Evolutionary conservation across 2,888 invertebrate genomes (phyloP).

Genomic region (Acleris emargana): DNA sequence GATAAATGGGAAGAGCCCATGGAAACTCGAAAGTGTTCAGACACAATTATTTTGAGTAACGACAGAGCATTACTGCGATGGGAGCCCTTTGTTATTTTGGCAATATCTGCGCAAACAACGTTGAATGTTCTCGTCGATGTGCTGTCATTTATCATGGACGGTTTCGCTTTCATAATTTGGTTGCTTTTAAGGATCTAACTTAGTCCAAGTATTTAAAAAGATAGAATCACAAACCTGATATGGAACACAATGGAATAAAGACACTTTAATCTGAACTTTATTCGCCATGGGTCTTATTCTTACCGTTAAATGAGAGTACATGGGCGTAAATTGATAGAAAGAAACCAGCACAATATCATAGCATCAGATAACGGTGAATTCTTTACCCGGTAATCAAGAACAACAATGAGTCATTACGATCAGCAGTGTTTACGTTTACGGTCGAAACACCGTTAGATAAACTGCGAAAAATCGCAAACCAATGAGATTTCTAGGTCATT

Average conservation of each 20-base stretch:
- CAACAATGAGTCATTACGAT: slow-evolving; percentile 33
- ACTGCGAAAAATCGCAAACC: slow-evolving; percentile 30
- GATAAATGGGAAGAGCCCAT: slow-evolving; percentile 2
- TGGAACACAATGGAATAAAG: too few relatives aligned
- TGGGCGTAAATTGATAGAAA: slow-evolving; percentile 5
- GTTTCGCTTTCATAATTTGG: not conserved
- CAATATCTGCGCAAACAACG: slow-evolving; percentile 20
- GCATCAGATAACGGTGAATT: slow-evolving; percentile 37
- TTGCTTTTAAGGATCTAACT: not conserved
- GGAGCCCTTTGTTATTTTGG: slow-evolving; percentile 15
- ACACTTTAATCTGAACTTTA: too few relatives aligned
- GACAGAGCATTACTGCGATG: slow-evolving; percentile 15
- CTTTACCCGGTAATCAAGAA: slow-evolving; percentile 14
- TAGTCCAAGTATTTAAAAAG: not conserved
- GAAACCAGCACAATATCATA: slow-evolving; percentile 26
- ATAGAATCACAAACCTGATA: too few relatives aligned
- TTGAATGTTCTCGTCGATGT: slow-evolving; percentile 13
- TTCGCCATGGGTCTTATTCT: not conserved
- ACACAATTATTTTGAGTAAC: slow-evolving; percentile 5
- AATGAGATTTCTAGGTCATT: slow-evolving; percentile 18
- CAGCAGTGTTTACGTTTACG: slow-evolving; percentile 35
- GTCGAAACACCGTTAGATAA: slow-evolving; percentile 30
- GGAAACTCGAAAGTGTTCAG: not conserved
- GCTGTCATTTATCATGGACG: slow-evolving; percentile 20
- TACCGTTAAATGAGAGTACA: not conserved